These are phyloP conservation scores for Scatophagus argus DNA, from an alignment of 2,113 vertebrate genomes.

Conservation along the genomic window DNA sequence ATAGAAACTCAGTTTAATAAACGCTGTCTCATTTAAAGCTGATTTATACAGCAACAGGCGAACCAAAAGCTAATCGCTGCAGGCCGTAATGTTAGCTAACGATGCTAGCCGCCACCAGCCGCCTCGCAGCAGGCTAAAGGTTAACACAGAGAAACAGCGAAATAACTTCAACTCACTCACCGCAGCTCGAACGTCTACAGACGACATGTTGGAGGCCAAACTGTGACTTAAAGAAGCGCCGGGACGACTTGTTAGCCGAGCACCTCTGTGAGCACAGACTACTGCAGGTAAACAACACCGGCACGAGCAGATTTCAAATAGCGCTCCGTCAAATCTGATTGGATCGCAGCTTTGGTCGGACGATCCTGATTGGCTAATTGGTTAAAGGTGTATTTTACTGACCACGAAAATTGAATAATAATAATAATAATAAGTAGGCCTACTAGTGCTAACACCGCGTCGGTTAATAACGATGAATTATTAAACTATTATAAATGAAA, in stretches of 20 bases:
- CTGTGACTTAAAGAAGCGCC: fast-evolving
- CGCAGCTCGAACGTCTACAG: slow-evolving; percentile 18
- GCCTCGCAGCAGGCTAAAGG: background rate
- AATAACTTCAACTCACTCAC: slow-evolving; percentile 7
- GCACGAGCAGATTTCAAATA: slow-evolving; percentile 78
- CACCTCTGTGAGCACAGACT: background rate
- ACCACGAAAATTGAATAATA: too few relatives aligned
- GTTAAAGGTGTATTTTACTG: background rate
- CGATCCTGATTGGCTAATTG: slow-evolving; percentile 56
- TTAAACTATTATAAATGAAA: too few relatives aligned
- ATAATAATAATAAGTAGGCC: background rate
- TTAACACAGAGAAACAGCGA: background rate
- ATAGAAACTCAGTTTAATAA: background rate
- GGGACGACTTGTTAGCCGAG: background rate
- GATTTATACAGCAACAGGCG: background rate
- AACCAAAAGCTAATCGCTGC: background rate
- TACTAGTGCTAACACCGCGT: too few relatives aligned
- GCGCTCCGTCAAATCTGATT: slow-evolving; percentile 70
- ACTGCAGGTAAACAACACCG: background rate
- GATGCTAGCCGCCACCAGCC: too few relatives aligned
- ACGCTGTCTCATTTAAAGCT: fast-evolving
- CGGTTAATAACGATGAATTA: too few relatives aligned
- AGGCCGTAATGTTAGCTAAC: background rate
- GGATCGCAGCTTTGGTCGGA: slow-evolving; percentile 28
- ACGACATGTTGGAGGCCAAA: slow-evolving; percentile 3